phyloP scores from a whole-genome alignment of 1,140 invertebrate species.

The Saccostrea glomerata region DNA sequence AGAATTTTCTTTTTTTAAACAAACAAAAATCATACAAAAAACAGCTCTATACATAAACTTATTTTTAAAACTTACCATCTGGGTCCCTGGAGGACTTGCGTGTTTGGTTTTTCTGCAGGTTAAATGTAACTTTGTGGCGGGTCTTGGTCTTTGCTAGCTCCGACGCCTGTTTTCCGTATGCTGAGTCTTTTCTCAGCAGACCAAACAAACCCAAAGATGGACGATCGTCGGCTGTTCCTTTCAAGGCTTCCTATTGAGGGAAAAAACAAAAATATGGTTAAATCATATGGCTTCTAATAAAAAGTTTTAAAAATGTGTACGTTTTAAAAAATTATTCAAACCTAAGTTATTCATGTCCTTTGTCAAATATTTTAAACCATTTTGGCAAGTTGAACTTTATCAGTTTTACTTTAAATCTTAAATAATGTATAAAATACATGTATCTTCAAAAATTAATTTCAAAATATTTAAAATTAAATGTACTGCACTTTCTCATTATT shows the following conservation, averaged over 20 bases:
- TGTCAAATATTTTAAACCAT: too few relatives aligned
- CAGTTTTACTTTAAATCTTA: too few relatives aligned
- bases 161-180: slow-evolving; percentile 49
- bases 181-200: slow-evolving; percentile 67
- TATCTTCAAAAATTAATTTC: too few relatives aligned
- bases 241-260: slow-evolving; percentile 50
- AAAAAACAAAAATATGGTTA: neutral
- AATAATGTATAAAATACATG: too few relatives aligned
- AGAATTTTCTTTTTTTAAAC: neutral
- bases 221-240: slow-evolving; percentile 64
- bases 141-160: slow-evolving; percentile 56
- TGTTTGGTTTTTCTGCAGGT: slow-evolving; percentile 64
- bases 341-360: too few relatives aligned
- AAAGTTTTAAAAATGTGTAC: too few relatives aligned
- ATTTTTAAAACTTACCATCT: slow-evolving; percentile 60
- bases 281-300: neutral
- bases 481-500: too few relatives aligned
- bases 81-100: slow-evolving; percentile 46
- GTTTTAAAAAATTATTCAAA: too few relatives aligned
- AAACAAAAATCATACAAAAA: too few relatives aligned
- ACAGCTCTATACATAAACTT: too few relatives aligned
- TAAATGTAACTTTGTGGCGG: slow-evolving; percentile 68
- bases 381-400: too few relatives aligned
- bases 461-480: too few relatives aligned
- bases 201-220: slow-evolving; percentile 68